Base-by-base conservation (phyloP, 2,797 vertebrate genomes). In the Eospalax fontanierii region DNA sequence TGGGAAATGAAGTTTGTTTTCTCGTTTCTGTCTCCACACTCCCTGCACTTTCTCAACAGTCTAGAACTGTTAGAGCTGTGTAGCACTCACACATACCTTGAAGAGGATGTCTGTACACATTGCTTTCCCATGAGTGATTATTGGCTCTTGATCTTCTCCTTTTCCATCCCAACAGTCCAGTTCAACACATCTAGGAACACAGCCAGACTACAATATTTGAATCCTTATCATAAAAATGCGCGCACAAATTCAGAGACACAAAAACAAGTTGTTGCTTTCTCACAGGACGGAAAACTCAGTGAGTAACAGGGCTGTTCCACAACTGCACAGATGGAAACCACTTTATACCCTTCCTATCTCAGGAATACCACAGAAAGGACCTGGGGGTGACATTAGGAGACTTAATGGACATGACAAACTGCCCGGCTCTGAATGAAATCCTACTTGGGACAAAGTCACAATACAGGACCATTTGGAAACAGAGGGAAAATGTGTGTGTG, bases 101-200 rank as follows among this genome's bases (percentile, higher is more conserved):
- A 99, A 99, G 90, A 99, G 99, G 96, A 99, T 99, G 96, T 99
- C 99, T 40, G 99, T 99, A 97, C 99, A 99, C 99, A 99, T 99
- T 83, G 99, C 99, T 98, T 99, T 99, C 54, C 99, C 99, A 2
- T 99, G 99, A 1, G 99, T 99, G 97, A 99, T 99, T 97, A 99
- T 99, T 0, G 99, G 99, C 80, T 99, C 99, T 96, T 99, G 99
- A 96, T 99, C 99, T 98, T 99, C 99, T 87, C 99, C 99, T 99
- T 99, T 99, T 43, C 99, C 99, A 93, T 99, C 99, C 99, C 99
- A 99, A 96, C 99, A 99, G 98, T 99, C 99, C 95, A 99, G 98
- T 98, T 99, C 99, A 14, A 99, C 99, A 98, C 99, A 99, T 95
- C 99, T 99, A 97, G 86, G 30, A 90, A 97, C 8, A 91, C 24